Percentiles rank a stretch among this genome's conserved stretches.
Evolutionary conservation across 1,140 invertebrate genomes (phyloP).

Genomic region (Papilio polytes): DNA sequence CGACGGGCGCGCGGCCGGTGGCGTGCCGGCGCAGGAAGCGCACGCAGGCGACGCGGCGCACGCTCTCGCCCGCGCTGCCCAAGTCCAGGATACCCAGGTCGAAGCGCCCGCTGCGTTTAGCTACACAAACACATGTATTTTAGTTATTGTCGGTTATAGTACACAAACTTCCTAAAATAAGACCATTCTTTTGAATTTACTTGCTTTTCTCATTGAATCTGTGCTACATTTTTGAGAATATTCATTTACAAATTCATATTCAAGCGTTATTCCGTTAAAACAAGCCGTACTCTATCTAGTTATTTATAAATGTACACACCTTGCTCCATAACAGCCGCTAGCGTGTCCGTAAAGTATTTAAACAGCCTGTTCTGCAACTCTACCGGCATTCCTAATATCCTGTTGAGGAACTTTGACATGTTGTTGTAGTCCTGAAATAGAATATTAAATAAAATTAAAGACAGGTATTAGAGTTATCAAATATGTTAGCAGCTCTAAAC

Average conservation of each 20-base stretch:
- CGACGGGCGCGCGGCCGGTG: slow-evolving; percentile 95
- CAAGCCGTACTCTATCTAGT: not conserved
- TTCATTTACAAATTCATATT: no score
- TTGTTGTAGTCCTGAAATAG: slow-evolving; percentile 94
- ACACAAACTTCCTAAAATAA: no score
- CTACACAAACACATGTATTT: slow-evolving; percentile 60
- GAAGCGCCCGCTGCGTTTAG: slow-evolving; percentile 89
- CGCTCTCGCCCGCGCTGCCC: slow-evolving; percentile 93
- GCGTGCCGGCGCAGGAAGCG: slow-evolving; percentile 94
- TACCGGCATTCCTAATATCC: slow-evolving; percentile 98
- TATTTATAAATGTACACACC: slow-evolving; percentile 76
- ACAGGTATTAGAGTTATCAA: no score
- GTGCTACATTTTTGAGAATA: no score
- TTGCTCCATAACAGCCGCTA: slow-evolving; percentile 93
- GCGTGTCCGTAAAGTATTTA: slow-evolving; percentile 98
- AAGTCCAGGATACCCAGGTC: slow-evolving; percentile 97
- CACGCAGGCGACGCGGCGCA: slow-evolving; percentile 90
- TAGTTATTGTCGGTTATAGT: no score
- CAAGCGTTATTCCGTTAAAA: no score
- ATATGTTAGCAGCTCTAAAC: no score
- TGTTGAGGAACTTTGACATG: slow-evolving; percentile 99
- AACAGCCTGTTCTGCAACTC: slow-evolving; percentile 98
- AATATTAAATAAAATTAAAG: no score
- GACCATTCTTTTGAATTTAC: no score
- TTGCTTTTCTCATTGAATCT: no score